A percentile compares a stretch with the other conserved stretches of the same genome.
Evolutionary conservation across 2,888 invertebrate genomes (phyloP).

Genomic region (Trichogramma dendrolimi): DNA sequence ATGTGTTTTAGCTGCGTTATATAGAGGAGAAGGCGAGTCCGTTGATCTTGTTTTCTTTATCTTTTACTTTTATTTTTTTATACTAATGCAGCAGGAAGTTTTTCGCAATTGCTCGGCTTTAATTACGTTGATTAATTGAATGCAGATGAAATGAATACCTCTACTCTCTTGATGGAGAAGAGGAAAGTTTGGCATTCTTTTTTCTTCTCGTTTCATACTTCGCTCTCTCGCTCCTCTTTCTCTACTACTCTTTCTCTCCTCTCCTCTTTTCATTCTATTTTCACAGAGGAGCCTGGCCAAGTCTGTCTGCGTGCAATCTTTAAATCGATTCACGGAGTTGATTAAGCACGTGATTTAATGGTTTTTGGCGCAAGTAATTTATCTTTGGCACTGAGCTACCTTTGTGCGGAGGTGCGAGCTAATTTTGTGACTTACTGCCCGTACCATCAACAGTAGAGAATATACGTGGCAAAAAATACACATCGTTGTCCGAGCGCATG

Average conservation of each 20-base stretch:
- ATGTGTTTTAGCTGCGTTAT: too few species aligned
- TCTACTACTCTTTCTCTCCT: not conserved
- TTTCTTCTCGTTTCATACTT: not conserved
- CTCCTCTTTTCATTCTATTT: constrained; percentile 4
- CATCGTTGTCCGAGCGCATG: too few species aligned
- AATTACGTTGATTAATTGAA: constrained; percentile 27
- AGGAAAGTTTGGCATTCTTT: constrained; percentile 2
- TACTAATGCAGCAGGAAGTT: constrained; percentile 18
- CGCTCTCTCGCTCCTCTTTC: not conserved
- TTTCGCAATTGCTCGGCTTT: constrained; percentile 18
- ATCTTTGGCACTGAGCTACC: not conserved
- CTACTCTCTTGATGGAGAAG: not conserved
- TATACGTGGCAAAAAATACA: too few species aligned
- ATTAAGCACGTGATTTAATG: constrained; percentile 25
- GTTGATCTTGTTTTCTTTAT: too few species aligned
- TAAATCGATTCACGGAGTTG: constrained; percentile 16
- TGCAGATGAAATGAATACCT: constrained; percentile 26
- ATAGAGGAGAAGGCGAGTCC: too few species aligned
- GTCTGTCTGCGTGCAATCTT: constrained; percentile 15
- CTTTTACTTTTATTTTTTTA: too few species aligned
- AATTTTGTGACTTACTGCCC: too few species aligned
- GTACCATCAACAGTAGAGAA: too few species aligned
- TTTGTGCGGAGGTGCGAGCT: too few species aligned
- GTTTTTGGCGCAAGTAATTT: constrained; percentile 15
- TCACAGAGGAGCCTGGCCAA: not conserved